Evolutionary conservation across 2,797 vertebrate genomes (phyloP).

Genomic region (Xenopus petersii): DNA sequence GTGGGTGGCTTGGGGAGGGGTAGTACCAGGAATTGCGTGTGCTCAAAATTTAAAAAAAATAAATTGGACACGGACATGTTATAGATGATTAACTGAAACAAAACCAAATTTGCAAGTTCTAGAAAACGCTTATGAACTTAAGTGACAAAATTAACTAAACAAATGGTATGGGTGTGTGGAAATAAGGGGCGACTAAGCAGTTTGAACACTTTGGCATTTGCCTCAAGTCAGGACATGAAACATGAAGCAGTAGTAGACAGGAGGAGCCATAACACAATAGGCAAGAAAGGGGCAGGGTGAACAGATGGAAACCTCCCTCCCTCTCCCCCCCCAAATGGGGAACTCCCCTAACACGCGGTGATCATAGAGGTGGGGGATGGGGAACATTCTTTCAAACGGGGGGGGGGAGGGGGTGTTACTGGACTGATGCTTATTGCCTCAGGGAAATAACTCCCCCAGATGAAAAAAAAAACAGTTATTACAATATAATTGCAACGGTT

Average conservation of each 20-base stretch:
- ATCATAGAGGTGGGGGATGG: slow-evolving; percentile 40
- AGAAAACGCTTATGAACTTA: too few species aligned
- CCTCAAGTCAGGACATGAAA: slow-evolving; percentile 38
- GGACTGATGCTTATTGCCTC: slow-evolving; percentile 1
- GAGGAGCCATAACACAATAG: slow-evolving; percentile 32
- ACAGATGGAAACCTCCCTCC: slow-evolving; percentile 45
- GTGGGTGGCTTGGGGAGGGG: slow-evolving; percentile 2
- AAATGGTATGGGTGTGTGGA: too few species aligned
- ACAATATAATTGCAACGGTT: not conserved
- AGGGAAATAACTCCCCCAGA: not conserved
- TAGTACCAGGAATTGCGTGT: slow-evolving; percentile 18
- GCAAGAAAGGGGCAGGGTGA: slow-evolving; percentile 22
- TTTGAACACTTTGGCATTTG: slow-evolving; percentile 27
- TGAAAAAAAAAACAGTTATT: not conserved
- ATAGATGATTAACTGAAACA: too few species aligned
- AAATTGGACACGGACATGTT: too few species aligned
- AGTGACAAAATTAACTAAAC: too few species aligned
- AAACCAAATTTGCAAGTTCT: too few species aligned
- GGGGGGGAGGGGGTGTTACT: not conserved
- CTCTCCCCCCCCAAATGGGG: slow-evolving; percentile 15
- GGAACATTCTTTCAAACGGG: slow-evolving; percentile 45
- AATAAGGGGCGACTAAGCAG: not conserved
- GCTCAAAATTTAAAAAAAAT: not conserved
- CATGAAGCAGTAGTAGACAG: slow-evolving; percentile 27
- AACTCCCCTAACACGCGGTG: slow-evolving; percentile 39